These are phyloP conservation scores for Mormyrus lacerda DNA, from an alignment of 2,113 vertebrate genomes.

Conservation along the genomic window DNA sequence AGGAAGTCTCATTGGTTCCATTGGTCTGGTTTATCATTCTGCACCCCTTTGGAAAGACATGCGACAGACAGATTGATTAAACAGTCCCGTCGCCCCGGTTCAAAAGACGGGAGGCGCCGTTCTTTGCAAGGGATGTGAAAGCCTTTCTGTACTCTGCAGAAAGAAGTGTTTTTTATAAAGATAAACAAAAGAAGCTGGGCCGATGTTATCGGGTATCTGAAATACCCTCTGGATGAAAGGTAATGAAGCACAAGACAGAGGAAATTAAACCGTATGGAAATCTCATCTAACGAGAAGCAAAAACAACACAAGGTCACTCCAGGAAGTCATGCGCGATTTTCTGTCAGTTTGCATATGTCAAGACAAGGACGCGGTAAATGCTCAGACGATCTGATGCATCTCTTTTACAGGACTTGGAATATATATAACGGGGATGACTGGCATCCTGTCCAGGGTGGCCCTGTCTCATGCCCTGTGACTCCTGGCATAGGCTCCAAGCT, in stretches of 20 bases:
- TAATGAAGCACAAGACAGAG: background rate
- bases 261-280: constrained; percentile 13
- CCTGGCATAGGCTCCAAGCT: background rate
- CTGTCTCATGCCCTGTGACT: background rate
- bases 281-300: background rate
- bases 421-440: background rate
- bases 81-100: background rate
- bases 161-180: background rate
- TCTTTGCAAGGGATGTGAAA: constrained; percentile 25
- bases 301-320: background rate
- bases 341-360: background rate
- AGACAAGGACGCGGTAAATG: background rate
- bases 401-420: background rate
- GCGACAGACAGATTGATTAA: background rate
- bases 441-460: background rate
- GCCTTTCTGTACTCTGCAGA: constrained; percentile 36
- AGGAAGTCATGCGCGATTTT: background rate
- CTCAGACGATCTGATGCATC: background rate
- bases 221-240: background rate
- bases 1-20: background rate
- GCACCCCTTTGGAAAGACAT: background rate
- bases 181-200: constrained; percentile 14
- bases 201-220: background rate
- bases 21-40: background rate
- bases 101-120: background rate